Evolutionary conservation across 2,888 invertebrate species (phyloP).

Genomic region (Cremastobaeus sp.): DNA sequence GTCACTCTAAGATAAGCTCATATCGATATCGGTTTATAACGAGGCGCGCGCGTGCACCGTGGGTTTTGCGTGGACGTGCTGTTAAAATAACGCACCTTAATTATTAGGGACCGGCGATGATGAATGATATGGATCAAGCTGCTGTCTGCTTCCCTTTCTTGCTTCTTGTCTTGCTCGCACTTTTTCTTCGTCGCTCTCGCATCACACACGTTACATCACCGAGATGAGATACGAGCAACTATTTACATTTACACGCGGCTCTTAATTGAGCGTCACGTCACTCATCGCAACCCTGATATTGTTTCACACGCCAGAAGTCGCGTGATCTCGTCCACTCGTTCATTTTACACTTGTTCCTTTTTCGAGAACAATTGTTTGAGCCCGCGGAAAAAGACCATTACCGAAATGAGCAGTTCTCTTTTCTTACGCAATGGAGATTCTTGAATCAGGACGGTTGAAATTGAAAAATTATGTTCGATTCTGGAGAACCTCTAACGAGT

Average conservation of each 20-base stretch:
- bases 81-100: constrained; percentile 42
- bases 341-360: constrained; percentile 27
- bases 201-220: constrained; percentile 17
- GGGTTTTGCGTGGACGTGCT: constrained; percentile 38
- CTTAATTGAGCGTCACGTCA: constrained; percentile 57
- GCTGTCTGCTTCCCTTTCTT: neutral
- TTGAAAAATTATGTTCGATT: too few relatives aligned
- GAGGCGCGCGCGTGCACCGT: constrained; percentile 45
- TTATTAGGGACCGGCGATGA: constrained; percentile 49
- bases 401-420: constrained; percentile 7
- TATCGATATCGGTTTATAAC: constrained; percentile 27
- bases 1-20: constrained; percentile 30
- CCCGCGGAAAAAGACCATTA: neutral
- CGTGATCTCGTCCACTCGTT: constrained; percentile 34
- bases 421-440: too few relatives aligned
- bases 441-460: too few relatives aligned
- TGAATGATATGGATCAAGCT: constrained; percentile 37
- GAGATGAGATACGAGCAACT: constrained; percentile 41
- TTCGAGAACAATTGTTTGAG: constrained; percentile 10
- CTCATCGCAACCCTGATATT: constrained; percentile 52
- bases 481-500: too few relatives aligned
- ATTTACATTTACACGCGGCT: constrained; percentile 56
- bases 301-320: constrained; percentile 41
- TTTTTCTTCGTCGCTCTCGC: neutral
- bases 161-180: neutral